phyloP scores from a whole-genome alignment of 2,797 vertebrate species.

The Anabas testudineus region DNA sequence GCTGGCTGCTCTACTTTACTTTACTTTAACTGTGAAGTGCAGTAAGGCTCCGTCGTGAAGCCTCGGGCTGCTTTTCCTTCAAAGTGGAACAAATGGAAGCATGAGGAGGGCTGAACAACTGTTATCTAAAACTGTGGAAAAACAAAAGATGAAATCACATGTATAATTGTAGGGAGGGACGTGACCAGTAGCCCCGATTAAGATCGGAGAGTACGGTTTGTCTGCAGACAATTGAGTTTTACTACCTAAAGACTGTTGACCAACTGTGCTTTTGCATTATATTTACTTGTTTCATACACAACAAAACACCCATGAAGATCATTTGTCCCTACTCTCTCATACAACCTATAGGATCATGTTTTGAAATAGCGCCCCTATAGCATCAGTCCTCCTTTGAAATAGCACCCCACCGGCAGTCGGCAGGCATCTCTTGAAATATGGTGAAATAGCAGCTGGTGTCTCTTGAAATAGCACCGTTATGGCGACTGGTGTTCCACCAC shows the following conservation, averaged over 20 bases:
- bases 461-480: no score
- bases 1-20: slow-evolving; percentile 13
- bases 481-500: no score
- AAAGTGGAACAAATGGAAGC: slow-evolving; percentile 62
- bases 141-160: slow-evolving; percentile 45
- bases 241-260: neutral
- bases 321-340: no score
- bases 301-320: no score
- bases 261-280: neutral
- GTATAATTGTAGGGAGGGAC: slow-evolving; percentile 11
- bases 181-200: slow-evolving; percentile 13
- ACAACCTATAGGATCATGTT: no score
- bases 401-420: no score
- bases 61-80: slow-evolving; percentile 48
- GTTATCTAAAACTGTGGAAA: slow-evolving; percentile 41
- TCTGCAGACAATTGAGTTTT: neutral
- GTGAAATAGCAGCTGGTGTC: no score
- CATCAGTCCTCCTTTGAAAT: no score
- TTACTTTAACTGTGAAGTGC: slow-evolving; percentile 20
- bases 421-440: no score
- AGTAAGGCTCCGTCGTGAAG: slow-evolving; percentile 16
- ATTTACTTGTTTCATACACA: neutral
- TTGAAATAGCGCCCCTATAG: no score
- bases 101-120: slow-evolving; percentile 31
- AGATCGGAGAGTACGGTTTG: slow-evolving; percentile 2